Base-by-base conservation (phyloP, 2,797 vertebrate species). In the Siniperca scherzeri region DNA sequence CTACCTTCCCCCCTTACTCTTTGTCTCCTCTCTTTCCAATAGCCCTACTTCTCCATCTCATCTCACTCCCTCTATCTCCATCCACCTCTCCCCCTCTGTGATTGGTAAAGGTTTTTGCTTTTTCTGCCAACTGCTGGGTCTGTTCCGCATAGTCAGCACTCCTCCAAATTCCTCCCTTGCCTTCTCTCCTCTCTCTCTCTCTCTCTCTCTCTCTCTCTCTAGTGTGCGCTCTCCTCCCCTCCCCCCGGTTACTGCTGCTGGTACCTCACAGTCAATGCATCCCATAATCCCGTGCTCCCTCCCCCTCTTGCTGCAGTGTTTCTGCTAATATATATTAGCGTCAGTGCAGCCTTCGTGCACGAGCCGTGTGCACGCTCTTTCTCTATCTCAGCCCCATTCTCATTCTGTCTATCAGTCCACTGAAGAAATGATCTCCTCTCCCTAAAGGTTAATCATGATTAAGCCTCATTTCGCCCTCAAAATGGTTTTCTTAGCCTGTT, bases 241-340 rank as follows among this genome's bases (percentile, higher is more conserved):
- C 87, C 64, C 85, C 87, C 84, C 52, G 38, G 82, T 87, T 90
- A 82, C 91, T 87, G 87, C 91, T 93, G 90, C 91, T 91, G 87
- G 89, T 93, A 94, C 92, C 91, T 94, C 91, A 88, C 91, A 93
- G 80, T 92, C 93, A 83, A 86, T 92, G 92, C 92, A 92, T 92
- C 92, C 93, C 92, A 94, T 94, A 92, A 93, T 93, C 93, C 90
- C 27, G 46, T 74, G 74, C 88, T 80, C 88, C 85, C 90, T 88
- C 91, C 91, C 90, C 92, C 91, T 93, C 91, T 91, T 92, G 88
- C 95, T 94, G 95, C 95, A 95, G 95, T 94, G 92, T 94, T 95
- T 94, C 92, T 94, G 91, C 92, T 95, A 95, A 95, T 95, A 93
- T 95, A 94, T 94, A 94, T 95, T 94, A 95, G 92, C 89, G 78